These are phyloP conservation scores for Flabesymbios commensalis DNA, from an alignment of 2,888 invertebrate genomes.

Conservation along the genomic window DNA sequence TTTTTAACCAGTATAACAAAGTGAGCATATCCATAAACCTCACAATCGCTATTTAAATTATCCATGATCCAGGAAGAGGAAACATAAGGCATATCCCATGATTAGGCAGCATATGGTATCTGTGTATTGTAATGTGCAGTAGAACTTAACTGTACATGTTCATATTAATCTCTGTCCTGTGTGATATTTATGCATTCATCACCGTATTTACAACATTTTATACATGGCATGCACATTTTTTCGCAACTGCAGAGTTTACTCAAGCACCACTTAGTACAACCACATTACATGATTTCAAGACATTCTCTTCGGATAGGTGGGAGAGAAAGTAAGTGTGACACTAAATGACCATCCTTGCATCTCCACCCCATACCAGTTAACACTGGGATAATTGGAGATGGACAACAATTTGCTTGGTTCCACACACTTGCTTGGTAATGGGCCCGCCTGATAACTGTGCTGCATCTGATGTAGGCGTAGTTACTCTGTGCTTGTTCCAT, in stretches of 20 bases:
- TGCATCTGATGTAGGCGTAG: neutral
- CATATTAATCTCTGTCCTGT: no score
- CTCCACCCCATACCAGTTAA: neutral
- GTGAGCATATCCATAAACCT: no score
- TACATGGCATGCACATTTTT: neutral
- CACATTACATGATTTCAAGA: neutral
- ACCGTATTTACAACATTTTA: neutral
- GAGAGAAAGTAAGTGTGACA: neutral
- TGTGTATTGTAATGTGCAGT: no score
- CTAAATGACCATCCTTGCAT: neutral
- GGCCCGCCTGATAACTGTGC: neutral
- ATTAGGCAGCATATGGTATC: no score
- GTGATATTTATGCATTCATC: neutral
- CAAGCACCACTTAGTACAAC: neutral
- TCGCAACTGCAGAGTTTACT: neutral
- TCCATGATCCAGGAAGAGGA: no score
- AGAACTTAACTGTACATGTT: no score
- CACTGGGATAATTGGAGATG: neutral
- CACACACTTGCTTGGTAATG: neutral
- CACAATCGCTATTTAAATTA: no score
- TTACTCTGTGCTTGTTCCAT: neutral
- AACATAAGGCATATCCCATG: no score
- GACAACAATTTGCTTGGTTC: neutral
- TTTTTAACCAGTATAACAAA: no score
- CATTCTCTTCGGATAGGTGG: neutral